phyloP scores from a whole-genome alignment of 2,888 invertebrate genomes.

The Platycnemis pennipes region DNA sequence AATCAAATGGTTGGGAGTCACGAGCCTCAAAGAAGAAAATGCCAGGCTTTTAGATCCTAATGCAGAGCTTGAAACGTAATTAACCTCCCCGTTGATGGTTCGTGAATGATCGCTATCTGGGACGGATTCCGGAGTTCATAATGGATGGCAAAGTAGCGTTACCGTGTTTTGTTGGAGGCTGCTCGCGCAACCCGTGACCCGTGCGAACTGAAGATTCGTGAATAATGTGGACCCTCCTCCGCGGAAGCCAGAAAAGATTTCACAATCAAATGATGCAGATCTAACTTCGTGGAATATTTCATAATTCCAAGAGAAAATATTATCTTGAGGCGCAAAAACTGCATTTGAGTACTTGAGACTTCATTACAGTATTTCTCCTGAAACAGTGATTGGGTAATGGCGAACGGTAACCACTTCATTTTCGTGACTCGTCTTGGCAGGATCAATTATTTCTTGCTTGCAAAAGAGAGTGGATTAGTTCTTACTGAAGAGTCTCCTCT shows the following conservation, averaged over 20 bases:
- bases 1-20: not conserved
- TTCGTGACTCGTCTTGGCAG: too few relatives aligned
- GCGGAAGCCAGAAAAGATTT: not conserved
- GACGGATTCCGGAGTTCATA: not conserved
- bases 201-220: not conserved
- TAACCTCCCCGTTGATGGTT: not conserved
- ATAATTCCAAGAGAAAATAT: not conserved
- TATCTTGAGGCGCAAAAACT: not conserved
- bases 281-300: too few relatives aligned
- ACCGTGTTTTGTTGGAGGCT: not conserved
- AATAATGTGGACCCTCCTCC: not conserved
- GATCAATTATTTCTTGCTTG: too few relatives aligned
- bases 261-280: too few relatives aligned
- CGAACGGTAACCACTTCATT: too few relatives aligned
- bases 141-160: constrained; percentile 26
- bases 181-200: not conserved
- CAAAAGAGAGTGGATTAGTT: too few relatives aligned
- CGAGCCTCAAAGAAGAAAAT: not conserved
- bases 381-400: too few relatives aligned
- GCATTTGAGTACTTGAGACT: not conserved
- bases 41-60: not conserved
- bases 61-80: not conserved
- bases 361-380: too few relatives aligned
- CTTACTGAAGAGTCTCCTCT: too few relatives aligned
- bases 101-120: not conserved